phyloP scores from a whole-genome alignment of 1,140 invertebrate species.

The Lepeophtheirus salmonis region DNA sequence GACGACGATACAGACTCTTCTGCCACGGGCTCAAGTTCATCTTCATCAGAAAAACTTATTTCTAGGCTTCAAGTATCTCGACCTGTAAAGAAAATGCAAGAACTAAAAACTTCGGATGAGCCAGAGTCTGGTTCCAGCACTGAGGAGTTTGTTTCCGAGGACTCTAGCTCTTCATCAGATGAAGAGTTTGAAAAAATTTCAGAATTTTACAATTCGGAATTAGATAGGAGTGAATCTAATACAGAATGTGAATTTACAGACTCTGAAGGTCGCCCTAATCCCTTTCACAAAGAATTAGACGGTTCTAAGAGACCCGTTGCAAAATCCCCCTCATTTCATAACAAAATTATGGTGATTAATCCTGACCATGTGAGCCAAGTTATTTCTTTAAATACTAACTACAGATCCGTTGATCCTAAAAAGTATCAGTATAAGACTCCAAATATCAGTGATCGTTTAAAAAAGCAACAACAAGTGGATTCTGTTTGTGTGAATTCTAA shows the following conservation, averaged over 20 bases:
- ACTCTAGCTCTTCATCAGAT: not conserved
- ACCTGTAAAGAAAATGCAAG: no score
- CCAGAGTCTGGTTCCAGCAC: conserved; percentile 4
- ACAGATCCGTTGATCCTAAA: not conserved
- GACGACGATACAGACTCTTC: not conserved
- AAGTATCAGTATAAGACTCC: conserved; percentile 12
- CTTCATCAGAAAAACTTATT: not conserved
- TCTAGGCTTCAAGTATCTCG: not conserved
- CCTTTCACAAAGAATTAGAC: conserved; percentile 12
- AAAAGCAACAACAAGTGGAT: not conserved
- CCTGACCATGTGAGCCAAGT: not conserved
- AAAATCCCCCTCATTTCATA: not conserved
- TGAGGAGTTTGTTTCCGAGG: not conserved
- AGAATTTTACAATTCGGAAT: conserved; percentile 3
- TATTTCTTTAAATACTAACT: not conserved
- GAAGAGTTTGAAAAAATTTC: conserved; percentile 1
- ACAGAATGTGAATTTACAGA: conserved; percentile 14
- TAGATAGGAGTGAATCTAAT: not conserved
- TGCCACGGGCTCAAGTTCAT: not conserved
- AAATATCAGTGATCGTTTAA: not conserved
- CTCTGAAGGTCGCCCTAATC: conserved; percentile 8
- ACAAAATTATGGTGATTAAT: not conserved
- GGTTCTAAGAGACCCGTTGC: not conserved
- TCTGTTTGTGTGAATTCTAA: not conserved
- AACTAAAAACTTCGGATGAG: not conserved